Conservation (phyloP, 1,140 invertebrate genomes). For the Lepidurus arcticus region DNA sequence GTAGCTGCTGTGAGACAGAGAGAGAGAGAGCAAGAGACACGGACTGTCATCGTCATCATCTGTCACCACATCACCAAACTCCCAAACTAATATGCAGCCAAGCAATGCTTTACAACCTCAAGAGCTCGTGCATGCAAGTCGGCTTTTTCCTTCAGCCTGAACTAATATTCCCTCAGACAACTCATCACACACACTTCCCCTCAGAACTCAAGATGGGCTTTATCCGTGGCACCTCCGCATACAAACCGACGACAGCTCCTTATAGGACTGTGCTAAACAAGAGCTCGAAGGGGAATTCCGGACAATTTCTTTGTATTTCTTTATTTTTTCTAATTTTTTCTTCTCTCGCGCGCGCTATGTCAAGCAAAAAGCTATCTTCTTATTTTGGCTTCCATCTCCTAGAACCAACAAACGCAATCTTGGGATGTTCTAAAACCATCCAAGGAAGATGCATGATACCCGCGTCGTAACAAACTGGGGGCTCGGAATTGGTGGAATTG, state of each 20-base stretch:
- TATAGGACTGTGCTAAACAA: neutral
- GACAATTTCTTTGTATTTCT: too few relatives aligned
- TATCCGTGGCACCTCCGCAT: neutral
- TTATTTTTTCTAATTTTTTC: neutral
- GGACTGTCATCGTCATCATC: constrained; percentile 10
- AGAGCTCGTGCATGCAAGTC: constrained; percentile 12
- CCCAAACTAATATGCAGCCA: constrained; percentile 16
- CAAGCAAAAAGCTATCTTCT: neutral
- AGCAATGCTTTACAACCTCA: constrained; percentile 21
- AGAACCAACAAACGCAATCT: neutral
- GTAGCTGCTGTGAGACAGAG: constrained; percentile 1
- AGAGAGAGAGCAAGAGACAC: neutral
- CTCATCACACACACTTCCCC: neutral
- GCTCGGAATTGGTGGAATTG: too few relatives aligned
- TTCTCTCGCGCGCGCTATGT: neutral
- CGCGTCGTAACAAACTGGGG: too few relatives aligned
- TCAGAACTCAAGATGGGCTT: neutral
- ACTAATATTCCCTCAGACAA: constrained; percentile 10
- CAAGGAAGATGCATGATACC: too few relatives aligned
- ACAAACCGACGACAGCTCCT: neutral
- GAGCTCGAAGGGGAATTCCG: too few relatives aligned
- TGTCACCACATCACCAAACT: neutral
- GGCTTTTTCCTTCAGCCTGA: neutral
- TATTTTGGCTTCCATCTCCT: neutral
- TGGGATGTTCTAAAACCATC: too few relatives aligned